These are phyloP conservation scores for Phania funesta DNA, from an alignment of 2,888 invertebrate species.

Conservation along the genomic window DNA sequence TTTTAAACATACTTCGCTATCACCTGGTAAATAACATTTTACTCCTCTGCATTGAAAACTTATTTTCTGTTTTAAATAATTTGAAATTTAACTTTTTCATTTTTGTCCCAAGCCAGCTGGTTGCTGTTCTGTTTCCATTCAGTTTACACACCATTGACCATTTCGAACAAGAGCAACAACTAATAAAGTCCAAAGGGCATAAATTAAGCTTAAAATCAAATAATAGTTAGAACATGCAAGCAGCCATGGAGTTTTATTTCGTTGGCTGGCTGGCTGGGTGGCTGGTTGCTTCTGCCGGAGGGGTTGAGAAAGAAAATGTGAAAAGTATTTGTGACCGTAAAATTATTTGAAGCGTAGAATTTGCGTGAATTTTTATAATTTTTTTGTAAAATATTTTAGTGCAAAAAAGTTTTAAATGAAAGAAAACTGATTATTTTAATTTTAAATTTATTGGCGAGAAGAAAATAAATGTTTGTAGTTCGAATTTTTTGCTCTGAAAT, in stretches of 20 bases:
- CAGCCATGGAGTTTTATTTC: conserved; percentile 10
- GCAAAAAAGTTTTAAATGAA: neutral
- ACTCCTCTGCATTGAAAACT: conserved; percentile 7
- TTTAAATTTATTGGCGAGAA: neutral
- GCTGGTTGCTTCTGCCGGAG: neutral
- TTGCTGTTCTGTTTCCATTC: conserved; percentile 26
- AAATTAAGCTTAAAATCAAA: conserved; percentile 60
- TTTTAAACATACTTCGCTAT: neutral
- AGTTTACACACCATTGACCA: conserved; percentile 60
- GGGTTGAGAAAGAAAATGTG: conserved; percentile 5
- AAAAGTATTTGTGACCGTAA: conserved; percentile 26
- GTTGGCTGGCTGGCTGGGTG: neutral
- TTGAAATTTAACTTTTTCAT: conserved; percentile 43
- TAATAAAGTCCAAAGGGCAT: conserved; percentile 58
- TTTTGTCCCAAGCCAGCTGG: conserved; percentile 15
- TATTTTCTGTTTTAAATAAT: conserved; percentile 32
- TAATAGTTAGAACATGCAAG: conserved; percentile 41
- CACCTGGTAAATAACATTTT: conserved; percentile 13
- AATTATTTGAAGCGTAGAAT: conserved; percentile 17
- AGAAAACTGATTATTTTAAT: neutral
- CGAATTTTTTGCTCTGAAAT: too few relatives aligned
- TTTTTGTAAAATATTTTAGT: neutral
- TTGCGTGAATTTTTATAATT: neutral
- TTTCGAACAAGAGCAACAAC: conserved; percentile 45
- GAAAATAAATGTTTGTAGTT: neutral